Conservation (phyloP, 1,140 invertebrate genomes). For the Pollicipes pollicipes region DNA sequence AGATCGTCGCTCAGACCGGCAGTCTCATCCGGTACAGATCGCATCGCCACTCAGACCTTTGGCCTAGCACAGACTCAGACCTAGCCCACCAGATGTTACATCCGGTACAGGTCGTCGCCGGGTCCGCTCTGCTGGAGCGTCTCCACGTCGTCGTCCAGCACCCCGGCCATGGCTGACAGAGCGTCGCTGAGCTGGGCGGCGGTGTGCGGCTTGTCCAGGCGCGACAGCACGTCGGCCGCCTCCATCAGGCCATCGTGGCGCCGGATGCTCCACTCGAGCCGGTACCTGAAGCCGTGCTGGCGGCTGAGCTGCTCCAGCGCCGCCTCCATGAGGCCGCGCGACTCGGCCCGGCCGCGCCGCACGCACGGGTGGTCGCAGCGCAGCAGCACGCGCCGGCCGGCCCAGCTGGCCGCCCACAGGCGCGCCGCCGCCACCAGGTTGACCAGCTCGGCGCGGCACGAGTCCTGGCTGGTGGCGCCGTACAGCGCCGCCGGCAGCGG, state of each 20-base stretch:
- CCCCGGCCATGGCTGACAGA: not conserved
- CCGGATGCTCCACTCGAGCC: not conserved
- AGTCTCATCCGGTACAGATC: too few species aligned
- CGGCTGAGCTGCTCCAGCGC: not conserved
- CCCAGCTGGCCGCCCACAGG: not conserved
- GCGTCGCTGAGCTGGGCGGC: not conserved
- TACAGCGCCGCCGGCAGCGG: not conserved
- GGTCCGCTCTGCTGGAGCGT: not conserved
- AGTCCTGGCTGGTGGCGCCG: not conserved
- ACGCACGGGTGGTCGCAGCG: not conserved
- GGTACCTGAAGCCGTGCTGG: not conserved
- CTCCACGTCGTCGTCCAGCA: not conserved
- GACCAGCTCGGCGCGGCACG: not conserved
- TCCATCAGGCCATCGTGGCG: not conserved
- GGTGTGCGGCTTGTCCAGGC: not conserved
- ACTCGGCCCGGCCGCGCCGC: too few species aligned
- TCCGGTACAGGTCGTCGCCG: not conserved
- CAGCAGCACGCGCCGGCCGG: not conserved
- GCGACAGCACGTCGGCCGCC: not conserved
- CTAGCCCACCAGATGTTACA: too few species aligned
- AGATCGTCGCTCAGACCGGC: too few species aligned
- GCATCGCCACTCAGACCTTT: too few species aligned
- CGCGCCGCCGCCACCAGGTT: not conserved
- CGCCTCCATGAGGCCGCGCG: not conserved
- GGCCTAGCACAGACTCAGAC: too few species aligned